Base-by-base conservation (phyloP, 2,888 invertebrate genomes). In the Timema cristinae region DNA sequence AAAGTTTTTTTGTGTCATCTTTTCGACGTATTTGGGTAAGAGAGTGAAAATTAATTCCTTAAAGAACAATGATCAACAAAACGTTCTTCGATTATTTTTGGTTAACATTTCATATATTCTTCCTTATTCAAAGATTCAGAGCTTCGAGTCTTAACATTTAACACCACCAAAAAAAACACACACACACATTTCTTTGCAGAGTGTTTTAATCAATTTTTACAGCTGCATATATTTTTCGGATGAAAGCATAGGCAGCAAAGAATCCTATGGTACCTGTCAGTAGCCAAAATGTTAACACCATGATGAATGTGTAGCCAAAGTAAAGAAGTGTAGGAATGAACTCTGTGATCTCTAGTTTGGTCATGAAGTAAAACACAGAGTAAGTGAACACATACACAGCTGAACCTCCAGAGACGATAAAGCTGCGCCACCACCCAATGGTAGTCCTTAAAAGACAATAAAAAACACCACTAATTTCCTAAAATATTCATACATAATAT, bases 371-470 rank as follows among this genome's bases (percentile, higher is more conserved):
- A 85, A 97, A 98, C 80, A 98, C 87, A 49, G 98, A 95, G 82
- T 98, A 98, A 72, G 93, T 91, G 78, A 96, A 87, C 78, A 98
- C 94, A 82, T 98, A 98, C 15, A 97, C 88, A 54, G 98, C 95
- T 59, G 97, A 97, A 66, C 98, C 97, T 69, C 98, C 98, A 51
- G 97, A 97, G 0, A 97, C 93, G 73, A 97, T 88, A 79, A 98
- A 96, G 80, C 97, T 96, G 80, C 97, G 87, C 98, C 98, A 98
- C 98, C 98, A 98, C 98, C n/a, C 98, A 98, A 79, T 97, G 94
- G 82, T 98, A 98, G 82, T 98, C 97, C 96, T 97, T 82, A 69
- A 71, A 73, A n/a, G 68, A 32, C 32, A 32, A 32, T 4, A 32
- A 16, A 66, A 32, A 66, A 66, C 16, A 70, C 56, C 51, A 32